Evolutionary conservation across 2,113 vertebrate species (phyloP), one percentile per base, ranked within the genome.

Genomic region (Gambusia holbrooki): DNA sequence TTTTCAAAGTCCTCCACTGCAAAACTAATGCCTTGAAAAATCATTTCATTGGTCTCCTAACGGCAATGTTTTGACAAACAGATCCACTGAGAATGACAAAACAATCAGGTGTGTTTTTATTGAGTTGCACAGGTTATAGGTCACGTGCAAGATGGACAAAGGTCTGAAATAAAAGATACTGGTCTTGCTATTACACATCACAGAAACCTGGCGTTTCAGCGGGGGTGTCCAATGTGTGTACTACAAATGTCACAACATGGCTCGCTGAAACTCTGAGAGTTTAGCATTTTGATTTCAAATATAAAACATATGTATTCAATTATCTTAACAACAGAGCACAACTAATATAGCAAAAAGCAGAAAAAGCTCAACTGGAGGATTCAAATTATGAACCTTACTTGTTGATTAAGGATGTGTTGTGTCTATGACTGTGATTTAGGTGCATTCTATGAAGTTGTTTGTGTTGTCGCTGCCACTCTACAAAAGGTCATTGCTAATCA

Each of bases 401-500:
- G 42, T 60, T 70, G 32, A 80, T 66, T 65, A 66, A 33, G 61
- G 64, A 29, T 73, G 3, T 17, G 5, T 17, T 28, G 37, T 33
- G 40, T 37, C 1, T 60, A 0, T n/a, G n/a, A 61, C 67, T 80
- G 22, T 61, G 71, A 71, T 74, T 13, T 67, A 35, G 32, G 48
- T 22, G 37, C 75, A 66, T 58, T 81, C 62, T 80, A 69, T 74
- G 29, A 58, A 74, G 69, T 30, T 62, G 64, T 74, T 76, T 76
- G 45, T 14, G 12, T 22, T 54, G 79, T 76, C 32, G 35, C 51
- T 74, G 60, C 66, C n/a, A 83, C 68, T 61, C 71, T 45, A 63
- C 33, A 62, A 68, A 62, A 80, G 87, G 84, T 90, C 67, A 79
- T 30, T 62, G 42, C 77, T 89, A 88, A 91, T 91, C 73, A 91